These are phyloP conservation scores for Pseudomyrmex gracilis DNA, from an alignment of 1,140 invertebrate species.

Conservation along the genomic window DNA sequence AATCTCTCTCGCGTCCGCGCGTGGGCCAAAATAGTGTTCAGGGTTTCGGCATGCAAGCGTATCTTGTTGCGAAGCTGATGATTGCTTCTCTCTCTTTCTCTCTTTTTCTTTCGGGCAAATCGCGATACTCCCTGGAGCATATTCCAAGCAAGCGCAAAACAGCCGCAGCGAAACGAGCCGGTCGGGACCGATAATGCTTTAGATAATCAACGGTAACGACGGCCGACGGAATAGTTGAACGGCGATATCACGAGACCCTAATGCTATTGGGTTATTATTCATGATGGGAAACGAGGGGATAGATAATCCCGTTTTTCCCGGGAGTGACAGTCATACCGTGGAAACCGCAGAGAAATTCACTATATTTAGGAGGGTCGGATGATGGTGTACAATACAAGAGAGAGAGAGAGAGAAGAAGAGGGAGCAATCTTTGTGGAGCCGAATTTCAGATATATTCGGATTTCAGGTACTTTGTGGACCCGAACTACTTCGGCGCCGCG, in stretches of 20 bases:
- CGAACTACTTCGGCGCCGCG: not conserved
- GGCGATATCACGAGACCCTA: slow-evolving; percentile 29
- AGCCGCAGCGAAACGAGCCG: slow-evolving; percentile 19
- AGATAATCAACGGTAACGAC: slow-evolving; percentile 40
- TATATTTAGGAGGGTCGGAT: too few relatives aligned
- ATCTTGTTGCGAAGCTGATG: slow-evolving; percentile 30
- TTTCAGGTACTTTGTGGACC: not conserved
- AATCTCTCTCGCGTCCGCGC: slow-evolving; percentile 68
- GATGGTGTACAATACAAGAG: too few relatives aligned
- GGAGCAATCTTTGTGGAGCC: too few relatives aligned
- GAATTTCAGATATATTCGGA: too few relatives aligned
- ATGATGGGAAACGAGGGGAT: not conserved
- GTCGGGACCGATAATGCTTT: slow-evolving; percentile 56
- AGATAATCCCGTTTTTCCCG: too few relatives aligned
- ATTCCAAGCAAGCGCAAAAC: slow-evolving; percentile 2
- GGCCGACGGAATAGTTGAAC: slow-evolving; percentile 10
- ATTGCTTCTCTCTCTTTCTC: not conserved
- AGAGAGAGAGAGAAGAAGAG: too few relatives aligned
- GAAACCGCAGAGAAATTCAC: not conserved
- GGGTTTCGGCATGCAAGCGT: slow-evolving; percentile 63
- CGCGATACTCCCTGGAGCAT: slow-evolving; percentile 12
- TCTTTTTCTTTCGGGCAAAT: slow-evolving; percentile 8
- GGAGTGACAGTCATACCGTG: not conserved
- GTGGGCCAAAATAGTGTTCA: slow-evolving; percentile 61
- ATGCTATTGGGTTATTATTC: slow-evolving; percentile 44